Evolutionary conservation across 2,113 vertebrate genomes (phyloP).

Genomic region (Otocyon megalotis): DNA sequence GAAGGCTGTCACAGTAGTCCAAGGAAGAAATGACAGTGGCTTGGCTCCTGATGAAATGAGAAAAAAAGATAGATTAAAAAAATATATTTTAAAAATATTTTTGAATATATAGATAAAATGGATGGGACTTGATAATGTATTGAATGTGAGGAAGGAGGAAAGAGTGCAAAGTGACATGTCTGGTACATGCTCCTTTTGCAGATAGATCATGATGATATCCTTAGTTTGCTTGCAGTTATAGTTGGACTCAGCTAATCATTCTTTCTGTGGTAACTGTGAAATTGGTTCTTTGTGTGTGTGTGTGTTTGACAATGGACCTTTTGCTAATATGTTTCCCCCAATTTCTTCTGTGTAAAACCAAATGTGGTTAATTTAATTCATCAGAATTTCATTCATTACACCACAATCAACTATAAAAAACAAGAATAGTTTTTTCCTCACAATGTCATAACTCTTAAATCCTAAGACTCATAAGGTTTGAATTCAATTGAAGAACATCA

Average conservation of each 20-base stretch:
- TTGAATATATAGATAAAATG: not conserved
- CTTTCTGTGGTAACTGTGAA: not conserved
- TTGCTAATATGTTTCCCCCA: not conserved
- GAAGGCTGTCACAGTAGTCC: not conserved
- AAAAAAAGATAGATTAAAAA: not conserved
- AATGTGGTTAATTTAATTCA: not conserved
- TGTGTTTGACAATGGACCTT: not conserved
- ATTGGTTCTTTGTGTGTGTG: not conserved
- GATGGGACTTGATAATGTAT: not conserved
- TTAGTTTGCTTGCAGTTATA: not conserved
- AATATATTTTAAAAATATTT: not conserved
- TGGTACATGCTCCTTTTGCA: not conserved
- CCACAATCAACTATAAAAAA: not conserved
- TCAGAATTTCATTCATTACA: not conserved
- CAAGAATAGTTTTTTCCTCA: not conserved
- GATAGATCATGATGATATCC: not conserved
- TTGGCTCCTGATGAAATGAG: not conserved
- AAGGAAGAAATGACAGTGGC: not conserved
- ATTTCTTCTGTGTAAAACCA: not conserved
- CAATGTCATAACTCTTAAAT: not conserved
- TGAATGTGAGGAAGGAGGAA: not conserved
- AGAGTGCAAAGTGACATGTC: not conserved
- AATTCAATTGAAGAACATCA: not conserved
- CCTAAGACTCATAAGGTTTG: not conserved
- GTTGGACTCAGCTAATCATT: not conserved